phyloP scores from a whole-genome alignment of 2,888 invertebrate genomes.

The Pollenia griseotomentosa region DNA sequence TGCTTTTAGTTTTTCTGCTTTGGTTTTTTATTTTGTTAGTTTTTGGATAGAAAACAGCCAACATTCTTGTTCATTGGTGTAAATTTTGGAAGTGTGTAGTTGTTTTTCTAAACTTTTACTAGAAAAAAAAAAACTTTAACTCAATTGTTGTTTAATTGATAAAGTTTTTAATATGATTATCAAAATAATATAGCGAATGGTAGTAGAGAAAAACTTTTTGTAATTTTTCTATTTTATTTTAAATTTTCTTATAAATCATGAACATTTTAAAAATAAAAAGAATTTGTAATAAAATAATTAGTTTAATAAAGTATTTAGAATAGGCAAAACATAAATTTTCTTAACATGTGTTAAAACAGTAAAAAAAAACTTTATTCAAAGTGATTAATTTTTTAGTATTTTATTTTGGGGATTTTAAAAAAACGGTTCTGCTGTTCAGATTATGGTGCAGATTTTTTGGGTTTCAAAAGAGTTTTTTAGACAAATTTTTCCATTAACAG shows the following conservation, averaged over 20 bases:
- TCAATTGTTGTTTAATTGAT: slow-evolving; percentile 66
- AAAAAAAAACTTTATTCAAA: too few species aligned
- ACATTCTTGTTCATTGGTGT: slow-evolving; percentile 14
- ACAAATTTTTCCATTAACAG: too few species aligned
- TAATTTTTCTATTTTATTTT: slow-evolving; percentile 10
- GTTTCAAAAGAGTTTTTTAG: too few species aligned
- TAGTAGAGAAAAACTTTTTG: slow-evolving; percentile 10
- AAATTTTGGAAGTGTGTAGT: not conserved
- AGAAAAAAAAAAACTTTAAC: slow-evolving; percentile 35
- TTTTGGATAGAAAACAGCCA: slow-evolving; percentile 10
- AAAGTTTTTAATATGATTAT: slow-evolving; percentile 67
- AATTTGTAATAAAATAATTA: slow-evolving; percentile 17
- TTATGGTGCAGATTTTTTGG: too few species aligned
- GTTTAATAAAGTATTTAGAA: slow-evolving; percentile 5
- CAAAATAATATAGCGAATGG: slow-evolving; percentile 31
- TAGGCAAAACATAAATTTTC: not conserved
- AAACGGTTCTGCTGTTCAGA: too few species aligned
- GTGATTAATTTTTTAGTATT: too few species aligned
- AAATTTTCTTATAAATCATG: slow-evolving; percentile 27
- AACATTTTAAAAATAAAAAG: not conserved
- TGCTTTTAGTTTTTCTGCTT: not conserved
- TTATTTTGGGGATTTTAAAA: too few species aligned
- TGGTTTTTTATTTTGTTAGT: not conserved
- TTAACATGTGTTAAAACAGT: too few species aligned
- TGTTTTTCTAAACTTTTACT: slow-evolving; percentile 14